Evolutionary conservation across 2,797 vertebrate genomes (phyloP).

Genomic region (Acrossocheilus wenchowensis): DNA sequence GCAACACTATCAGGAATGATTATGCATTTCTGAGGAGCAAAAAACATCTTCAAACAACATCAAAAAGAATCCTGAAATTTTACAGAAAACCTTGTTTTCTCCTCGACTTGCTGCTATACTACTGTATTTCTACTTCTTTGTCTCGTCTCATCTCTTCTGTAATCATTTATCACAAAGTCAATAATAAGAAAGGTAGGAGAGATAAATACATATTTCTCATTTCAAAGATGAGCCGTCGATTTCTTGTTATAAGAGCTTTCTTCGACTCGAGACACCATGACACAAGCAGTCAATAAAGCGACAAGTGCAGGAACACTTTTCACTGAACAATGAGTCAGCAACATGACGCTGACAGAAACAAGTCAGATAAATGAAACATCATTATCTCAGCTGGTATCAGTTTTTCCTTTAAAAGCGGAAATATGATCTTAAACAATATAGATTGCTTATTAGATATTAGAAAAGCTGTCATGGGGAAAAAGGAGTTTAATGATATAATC

Average conservation of each 20-base stretch:
- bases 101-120: neutral
- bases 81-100: neutral
- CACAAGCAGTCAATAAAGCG: conserved; percentile 43
- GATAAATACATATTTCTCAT: conserved; percentile 33
- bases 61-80: neutral
- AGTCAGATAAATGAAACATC: conserved; percentile 23
- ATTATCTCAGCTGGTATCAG: neutral
- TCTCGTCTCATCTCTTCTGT: neutral
- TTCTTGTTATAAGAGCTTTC: conserved; percentile 36
- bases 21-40: conserved; percentile 1
- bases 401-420: conserved; percentile 9
- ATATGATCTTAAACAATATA: neutral
- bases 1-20: neutral
- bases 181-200: conserved; percentile 30
- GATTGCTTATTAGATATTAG: neutral
- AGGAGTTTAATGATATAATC: neutral
- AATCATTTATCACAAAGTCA: conserved; percentile 47
- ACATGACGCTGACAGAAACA: conserved; percentile 1
- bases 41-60: conserved; percentile 13
- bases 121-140: neutral
- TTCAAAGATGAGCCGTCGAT: conserved; percentile 41
- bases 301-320: conserved; percentile 34
- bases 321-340: conserved; percentile 31
- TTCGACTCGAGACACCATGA: conserved; percentile 39
- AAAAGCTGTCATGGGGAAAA: neutral